Conservation (phyloP, 2,113 vertebrate genomes). For the Echinops telfairi region DNA sequence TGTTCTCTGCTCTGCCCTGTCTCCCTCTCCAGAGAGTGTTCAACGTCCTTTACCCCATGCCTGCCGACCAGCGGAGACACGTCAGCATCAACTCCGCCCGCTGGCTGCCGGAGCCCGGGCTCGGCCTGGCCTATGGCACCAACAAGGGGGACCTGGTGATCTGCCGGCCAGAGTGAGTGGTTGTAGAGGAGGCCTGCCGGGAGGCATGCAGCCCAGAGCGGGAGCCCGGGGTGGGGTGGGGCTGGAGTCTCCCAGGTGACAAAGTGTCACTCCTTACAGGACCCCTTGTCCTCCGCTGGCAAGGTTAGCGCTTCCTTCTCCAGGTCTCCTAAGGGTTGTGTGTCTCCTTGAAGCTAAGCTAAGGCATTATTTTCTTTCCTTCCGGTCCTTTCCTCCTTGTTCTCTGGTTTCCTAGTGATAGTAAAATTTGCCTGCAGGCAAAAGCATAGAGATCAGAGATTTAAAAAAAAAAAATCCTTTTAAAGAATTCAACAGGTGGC, state of each 20-base stretch:
- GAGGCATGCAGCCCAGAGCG: not conserved
- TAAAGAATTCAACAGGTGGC: slow-evolving; percentile 66
- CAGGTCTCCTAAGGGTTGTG: not conserved
- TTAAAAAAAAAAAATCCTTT: slow-evolving; percentile 12
- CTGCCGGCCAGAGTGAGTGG: slow-evolving; percentile 98
- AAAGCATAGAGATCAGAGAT: slow-evolving; percentile 19
- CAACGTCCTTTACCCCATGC: slow-evolving; percentile 99
- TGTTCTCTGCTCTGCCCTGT: slow-evolving; percentile 63
- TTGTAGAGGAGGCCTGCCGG: not conserved
- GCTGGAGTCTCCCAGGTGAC: not conserved
- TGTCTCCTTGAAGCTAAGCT: slow-evolving; percentile 41
- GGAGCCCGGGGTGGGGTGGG: not conserved
- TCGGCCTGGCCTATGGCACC: slow-evolving; percentile 98
- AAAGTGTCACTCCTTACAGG: not conserved
- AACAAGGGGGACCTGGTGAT: slow-evolving; percentile 99
- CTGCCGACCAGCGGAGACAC: slow-evolving; percentile 97
- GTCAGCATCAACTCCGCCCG: slow-evolving; percentile 99
- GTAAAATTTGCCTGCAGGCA: slow-evolving; percentile 41
- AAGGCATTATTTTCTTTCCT: not conserved
- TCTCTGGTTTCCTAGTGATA: slow-evolving; percentile 60
- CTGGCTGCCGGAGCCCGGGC: slow-evolving; percentile 97
- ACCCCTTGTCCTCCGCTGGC: not conserved
- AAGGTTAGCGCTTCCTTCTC: not conserved
- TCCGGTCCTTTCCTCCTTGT: not conserved
- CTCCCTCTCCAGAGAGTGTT: slow-evolving; percentile 94